phyloP scores from a whole-genome alignment of 1,140 invertebrate species.

The Tachypleus tridentatus region DNA sequence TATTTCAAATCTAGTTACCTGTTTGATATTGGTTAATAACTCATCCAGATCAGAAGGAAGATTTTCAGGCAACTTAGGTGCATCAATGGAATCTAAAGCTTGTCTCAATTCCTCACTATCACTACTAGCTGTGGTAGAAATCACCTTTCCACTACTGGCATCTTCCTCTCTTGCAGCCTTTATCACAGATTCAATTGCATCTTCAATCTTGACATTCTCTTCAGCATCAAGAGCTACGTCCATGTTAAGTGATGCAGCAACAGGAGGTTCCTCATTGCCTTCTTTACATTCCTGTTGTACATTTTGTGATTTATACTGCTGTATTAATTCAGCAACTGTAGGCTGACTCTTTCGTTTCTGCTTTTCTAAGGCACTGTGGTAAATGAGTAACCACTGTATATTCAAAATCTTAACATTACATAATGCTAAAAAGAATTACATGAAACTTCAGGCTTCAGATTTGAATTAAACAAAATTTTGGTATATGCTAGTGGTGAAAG shows the following conservation, averaged over 20 bases:
- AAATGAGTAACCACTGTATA: too few species aligned
- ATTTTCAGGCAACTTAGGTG: constrained; percentile 43
- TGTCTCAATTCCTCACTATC: constrained; percentile 14
- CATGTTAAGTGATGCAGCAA: not conserved
- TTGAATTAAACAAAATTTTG: too few species aligned
- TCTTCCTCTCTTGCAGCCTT: constrained; percentile 37
- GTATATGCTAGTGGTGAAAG: too few species aligned
- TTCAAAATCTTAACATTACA: too few species aligned
- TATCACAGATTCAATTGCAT: constrained; percentile 45
- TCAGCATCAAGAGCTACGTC: not conserved
- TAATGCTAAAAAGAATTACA: too few species aligned
- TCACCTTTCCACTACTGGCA: constrained; percentile 35
- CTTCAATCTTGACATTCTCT: constrained; percentile 25
- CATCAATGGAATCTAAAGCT: constrained; percentile 20
- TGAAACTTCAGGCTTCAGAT: too few species aligned
- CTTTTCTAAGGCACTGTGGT: constrained; percentile 22
- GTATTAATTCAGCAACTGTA: constrained; percentile 21
- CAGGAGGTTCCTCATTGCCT: too few species aligned
- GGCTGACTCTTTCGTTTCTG: constrained; percentile 17
- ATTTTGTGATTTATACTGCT: constrained; percentile 27
- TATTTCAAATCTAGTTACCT: constrained; percentile 23
- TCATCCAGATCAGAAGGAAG: constrained; percentile 43
- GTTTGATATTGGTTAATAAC: constrained; percentile 45
- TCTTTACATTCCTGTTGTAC: constrained; percentile 27
- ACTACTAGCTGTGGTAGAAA: constrained; percentile 30